Base-by-base conservation (phyloP, 1,140 invertebrate genomes). In the Cardiocondyla obscurior region DNA sequence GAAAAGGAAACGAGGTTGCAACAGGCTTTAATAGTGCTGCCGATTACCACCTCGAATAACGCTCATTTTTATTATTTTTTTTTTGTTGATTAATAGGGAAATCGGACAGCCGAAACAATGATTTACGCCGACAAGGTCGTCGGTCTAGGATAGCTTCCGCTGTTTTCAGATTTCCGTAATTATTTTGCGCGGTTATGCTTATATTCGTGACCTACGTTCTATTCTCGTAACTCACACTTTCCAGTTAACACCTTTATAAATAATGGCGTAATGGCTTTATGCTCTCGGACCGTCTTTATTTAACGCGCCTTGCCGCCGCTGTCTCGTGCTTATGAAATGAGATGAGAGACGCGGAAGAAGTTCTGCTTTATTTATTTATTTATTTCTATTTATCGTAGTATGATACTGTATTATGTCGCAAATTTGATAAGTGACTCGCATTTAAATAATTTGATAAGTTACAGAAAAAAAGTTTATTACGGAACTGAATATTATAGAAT, bases 91-190 rank as follows among this genome's bases (percentile, higher is more conserved):
- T 36, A 22, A 36, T 51, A 10, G 22, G 14, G 60, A 77, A 77
- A 77, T 77, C 73, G 60, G n/a, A 33, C 36, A 28, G 10, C 12
- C 53, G n/a, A 22, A n/a, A 30, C 33, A 22, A 62, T 53, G 46
- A 79, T 79, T 79, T 69, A 79, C 42, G 25, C 46, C 16, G n/a
- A 33, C 62, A 67, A 79, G 74, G 74, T 62, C 28, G 22, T 62
- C 30, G n/a, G 28, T 16, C 72, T 12, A 76, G 57, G 28, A 64
- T 33, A 46, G 25, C 14, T 64, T 64, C 25, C 33, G 4, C 10
- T 19, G 22, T 30, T n/a, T 51, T 30, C 14, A 12, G 22, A 58
- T 42, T 39, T 8, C 14, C 19, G 0, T 39, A 49, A 67, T 55
- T 46, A 33, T 55, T 16, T 25, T 1, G 10, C 28, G 19, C n/a